Evolutionary conservation across 2,797 vertebrate genomes (phyloP), one percentile per base, ranked within the genome.

Genomic region (Micropoecilia bifurca): DNA sequence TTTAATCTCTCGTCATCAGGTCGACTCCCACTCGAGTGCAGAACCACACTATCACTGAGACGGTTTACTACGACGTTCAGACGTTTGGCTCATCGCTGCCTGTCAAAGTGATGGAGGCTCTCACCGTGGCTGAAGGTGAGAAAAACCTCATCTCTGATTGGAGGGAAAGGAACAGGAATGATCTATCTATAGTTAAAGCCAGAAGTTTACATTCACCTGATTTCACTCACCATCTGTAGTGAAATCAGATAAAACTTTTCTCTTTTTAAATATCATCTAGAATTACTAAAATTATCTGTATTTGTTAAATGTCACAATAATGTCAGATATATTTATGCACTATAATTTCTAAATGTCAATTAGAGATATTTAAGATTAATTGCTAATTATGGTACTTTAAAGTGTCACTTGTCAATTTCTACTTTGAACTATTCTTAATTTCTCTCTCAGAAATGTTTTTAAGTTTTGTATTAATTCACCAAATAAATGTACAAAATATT

Each of bases 81-180:
- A 95, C 95, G 0, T 99, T 98, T 87, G 98, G 98, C 30, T 98
- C 97, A 0, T 97, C 97, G 74, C 96, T 99, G 30, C 98, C 98
- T 1, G 97, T 99, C 79, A 99, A 97, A 90, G 96, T 99, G 85
- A 98, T 99, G 97, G 98, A 99, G 92, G 97, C 97, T 0, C 92
- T 99, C 83, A 96, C 97, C 0, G 93, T 96, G 93, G 95, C 97
- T 47, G 95, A 97, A 16, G 96, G 98, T 99, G 74, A 80, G 57
- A 3, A 3, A 13, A 47, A 28, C 1, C 33, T 25, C 30, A 33
- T 61, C 13, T 8, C 22, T 55, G 53, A 55, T n/a, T 9, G 18
- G 47, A 55, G 3, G 25, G 53, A 50, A 50, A 50, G 48, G 22
- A 50, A 50, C 48, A 50, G 20, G 6, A 50, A 50, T 50, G 48